A percentile compares a stretch with the other conserved stretches of the same genome.
These are phyloP conservation scores for Enteromius thamalakanensis DNA, from an alignment of 2,797 vertebrate genomes.

Conservation along the genomic window DNA sequence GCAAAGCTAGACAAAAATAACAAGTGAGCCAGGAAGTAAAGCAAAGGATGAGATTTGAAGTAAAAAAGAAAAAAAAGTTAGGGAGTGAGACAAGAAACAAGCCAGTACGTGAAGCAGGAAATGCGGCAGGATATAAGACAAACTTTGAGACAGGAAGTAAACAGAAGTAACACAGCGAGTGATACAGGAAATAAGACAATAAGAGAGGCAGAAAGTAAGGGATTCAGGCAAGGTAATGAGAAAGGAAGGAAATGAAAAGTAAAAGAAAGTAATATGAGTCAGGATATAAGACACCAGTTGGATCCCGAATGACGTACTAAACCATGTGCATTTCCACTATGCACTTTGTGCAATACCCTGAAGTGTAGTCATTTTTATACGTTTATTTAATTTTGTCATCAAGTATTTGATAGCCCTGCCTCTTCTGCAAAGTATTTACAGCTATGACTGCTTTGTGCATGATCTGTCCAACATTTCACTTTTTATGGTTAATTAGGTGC, in stretches of 20 bases:
- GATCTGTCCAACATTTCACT: background rate
- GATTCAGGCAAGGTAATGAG: background rate
- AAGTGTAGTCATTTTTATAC: background rate
- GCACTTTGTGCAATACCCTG: background rate
- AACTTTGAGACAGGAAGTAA: background rate
- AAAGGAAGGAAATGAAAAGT: background rate
- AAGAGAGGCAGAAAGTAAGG: background rate
- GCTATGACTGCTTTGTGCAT: background rate
- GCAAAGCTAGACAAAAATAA: background rate
- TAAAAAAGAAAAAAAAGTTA: background rate
- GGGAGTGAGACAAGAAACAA: background rate
- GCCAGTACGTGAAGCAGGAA: background rate
- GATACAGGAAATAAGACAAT: background rate
- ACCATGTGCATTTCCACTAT: background rate
- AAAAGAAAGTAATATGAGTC: background rate
- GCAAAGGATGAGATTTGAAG: background rate
- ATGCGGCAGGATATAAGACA: background rate
- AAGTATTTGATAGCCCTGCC: background rate
- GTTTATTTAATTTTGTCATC: background rate
- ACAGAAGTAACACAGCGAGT: background rate
- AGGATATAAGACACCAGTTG: background rate
- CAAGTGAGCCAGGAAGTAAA: background rate
- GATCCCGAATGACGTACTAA: background rate
- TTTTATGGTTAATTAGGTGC: background rate
- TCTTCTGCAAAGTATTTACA: background rate